Conservation (phyloP, 2,888 invertebrate genomes). For the Phengaris alcon region DNA sequence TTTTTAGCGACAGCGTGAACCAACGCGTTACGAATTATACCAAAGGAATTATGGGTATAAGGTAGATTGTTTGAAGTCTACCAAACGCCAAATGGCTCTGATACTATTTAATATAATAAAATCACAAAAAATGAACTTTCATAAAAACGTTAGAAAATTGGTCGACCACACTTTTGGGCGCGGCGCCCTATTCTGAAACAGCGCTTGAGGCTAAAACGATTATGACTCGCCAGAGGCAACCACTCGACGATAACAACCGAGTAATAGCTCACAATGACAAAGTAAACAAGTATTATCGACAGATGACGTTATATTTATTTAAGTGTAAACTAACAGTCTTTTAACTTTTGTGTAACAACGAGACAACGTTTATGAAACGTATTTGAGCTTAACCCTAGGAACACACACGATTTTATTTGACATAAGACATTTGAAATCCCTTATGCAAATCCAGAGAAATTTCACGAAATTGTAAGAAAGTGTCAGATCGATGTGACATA, state of each 20-base stretch:
- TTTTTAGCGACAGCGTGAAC: too few relatives aligned
- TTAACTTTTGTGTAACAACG: constrained; percentile 6
- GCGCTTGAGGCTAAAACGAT: constrained; percentile 59
- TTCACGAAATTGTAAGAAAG: too few relatives aligned
- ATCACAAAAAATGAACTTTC: background rate
- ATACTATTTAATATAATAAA: background rate
- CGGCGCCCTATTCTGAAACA: constrained; percentile 34
- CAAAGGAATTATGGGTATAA: background rate
- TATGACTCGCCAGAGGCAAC: constrained; percentile 44
- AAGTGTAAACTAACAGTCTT: constrained; percentile 7
- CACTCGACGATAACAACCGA: constrained; percentile 52
- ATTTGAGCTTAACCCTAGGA: too few relatives aligned
- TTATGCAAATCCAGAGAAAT: too few relatives aligned
- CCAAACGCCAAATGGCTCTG: background rate
- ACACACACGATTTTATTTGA: background rate
- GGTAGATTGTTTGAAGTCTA: background rate
- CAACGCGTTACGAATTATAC: background rate
- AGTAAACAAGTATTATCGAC: constrained; percentile 55
- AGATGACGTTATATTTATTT: constrained; percentile 50
- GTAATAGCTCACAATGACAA: constrained; percentile 54
- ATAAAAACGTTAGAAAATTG: background rate
- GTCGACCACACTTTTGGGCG: constrained; percentile 11
- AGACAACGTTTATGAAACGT: background rate
- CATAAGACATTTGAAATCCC: too few relatives aligned
- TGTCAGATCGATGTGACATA: too few relatives aligned